phyloP scores from a whole-genome alignment of 2,888 invertebrate genomes.

The Drosophila mettleri region DNA sequence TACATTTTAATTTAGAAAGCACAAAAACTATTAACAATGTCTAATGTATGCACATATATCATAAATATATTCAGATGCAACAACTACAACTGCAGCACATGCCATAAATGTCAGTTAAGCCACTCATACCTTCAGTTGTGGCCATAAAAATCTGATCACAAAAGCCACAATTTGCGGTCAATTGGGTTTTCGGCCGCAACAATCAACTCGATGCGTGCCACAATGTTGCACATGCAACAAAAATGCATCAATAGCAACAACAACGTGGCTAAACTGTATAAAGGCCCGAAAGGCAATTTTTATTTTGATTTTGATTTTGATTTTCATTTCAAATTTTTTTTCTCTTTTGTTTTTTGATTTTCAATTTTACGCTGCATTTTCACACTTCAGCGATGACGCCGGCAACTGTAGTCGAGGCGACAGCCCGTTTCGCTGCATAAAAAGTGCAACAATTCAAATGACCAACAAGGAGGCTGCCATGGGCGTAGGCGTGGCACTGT shows the following conservation, averaged over 20 bases:
- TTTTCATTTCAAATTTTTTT: constrained; percentile 23
- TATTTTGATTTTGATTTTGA: constrained; percentile 50
- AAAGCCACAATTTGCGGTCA: constrained; percentile 81
- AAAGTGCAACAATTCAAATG: constrained; percentile 80
- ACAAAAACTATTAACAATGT: constrained; percentile 1
- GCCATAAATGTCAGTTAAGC: constrained; percentile 3
- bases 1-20: neutral
- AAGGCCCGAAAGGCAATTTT: constrained; percentile 34
- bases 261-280: constrained; percentile 45
- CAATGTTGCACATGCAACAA: constrained; percentile 73
- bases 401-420: constrained; percentile 43
- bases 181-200: constrained; percentile 79
- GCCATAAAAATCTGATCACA: constrained; percentile 76
- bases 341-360: constrained; percentile 2
- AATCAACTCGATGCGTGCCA: constrained; percentile 58
- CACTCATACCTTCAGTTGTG: constrained; percentile 15
- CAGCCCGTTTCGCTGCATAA: constrained; percentile 65
- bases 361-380: constrained; percentile 70
- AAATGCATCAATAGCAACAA: constrained; percentile 66
- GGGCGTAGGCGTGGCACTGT: constrained; percentile 14
- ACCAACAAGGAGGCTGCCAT: constrained; percentile 27
- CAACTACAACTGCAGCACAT: constrained; percentile 1
- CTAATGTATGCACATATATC: neutral
- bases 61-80: neutral
- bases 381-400: constrained; percentile 69